Evolutionary conservation across 1,140 invertebrate species (phyloP).

Genomic region (Portunus trituberculatus): DNA sequence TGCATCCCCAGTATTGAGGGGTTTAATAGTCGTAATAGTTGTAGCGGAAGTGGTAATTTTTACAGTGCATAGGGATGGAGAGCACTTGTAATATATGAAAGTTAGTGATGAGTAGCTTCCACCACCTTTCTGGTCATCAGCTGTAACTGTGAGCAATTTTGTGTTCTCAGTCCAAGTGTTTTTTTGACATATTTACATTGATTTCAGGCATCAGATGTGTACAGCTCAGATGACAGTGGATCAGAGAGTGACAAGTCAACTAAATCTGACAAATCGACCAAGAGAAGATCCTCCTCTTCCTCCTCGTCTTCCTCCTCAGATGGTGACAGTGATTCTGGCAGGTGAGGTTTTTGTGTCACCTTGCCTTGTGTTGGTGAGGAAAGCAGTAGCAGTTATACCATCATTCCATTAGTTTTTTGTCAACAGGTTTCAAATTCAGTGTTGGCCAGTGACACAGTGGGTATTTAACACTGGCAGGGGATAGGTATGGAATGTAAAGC

Average conservation of each 20-base stretch:
- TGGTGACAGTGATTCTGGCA: slow-evolving; percentile 78
- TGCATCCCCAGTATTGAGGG: too few species aligned
- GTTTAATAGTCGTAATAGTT: too few species aligned
- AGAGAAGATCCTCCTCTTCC: slow-evolving; percentile 55
- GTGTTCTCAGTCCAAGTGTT: neutral
- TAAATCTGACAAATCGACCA: slow-evolving; percentile 79
- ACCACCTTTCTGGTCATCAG: too few species aligned
- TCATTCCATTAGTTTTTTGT: too few species aligned
- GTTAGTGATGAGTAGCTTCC: too few species aligned
- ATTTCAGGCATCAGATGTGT: slow-evolving; percentile 89
- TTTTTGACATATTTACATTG: neutral
- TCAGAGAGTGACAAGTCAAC: slow-evolving; percentile 86
- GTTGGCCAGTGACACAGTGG: neutral
- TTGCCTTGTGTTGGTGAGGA: too few species aligned
- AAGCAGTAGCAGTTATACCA: too few species aligned
- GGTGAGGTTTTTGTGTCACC: slow-evolving; percentile 17
- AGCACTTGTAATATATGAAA: too few species aligned
- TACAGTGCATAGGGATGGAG: too few species aligned
- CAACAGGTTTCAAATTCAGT: too few species aligned
- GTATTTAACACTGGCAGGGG: neutral
- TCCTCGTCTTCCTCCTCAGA: slow-evolving; percentile 76
- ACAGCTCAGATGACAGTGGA: slow-evolving; percentile 94
- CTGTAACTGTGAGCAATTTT: too few species aligned
- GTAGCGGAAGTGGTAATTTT: too few species aligned
- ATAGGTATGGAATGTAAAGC: neutral